phyloP scores from a whole-genome alignment of 2,113 vertebrate genomes.

The Mesembrinibis cayennensis region DNA sequence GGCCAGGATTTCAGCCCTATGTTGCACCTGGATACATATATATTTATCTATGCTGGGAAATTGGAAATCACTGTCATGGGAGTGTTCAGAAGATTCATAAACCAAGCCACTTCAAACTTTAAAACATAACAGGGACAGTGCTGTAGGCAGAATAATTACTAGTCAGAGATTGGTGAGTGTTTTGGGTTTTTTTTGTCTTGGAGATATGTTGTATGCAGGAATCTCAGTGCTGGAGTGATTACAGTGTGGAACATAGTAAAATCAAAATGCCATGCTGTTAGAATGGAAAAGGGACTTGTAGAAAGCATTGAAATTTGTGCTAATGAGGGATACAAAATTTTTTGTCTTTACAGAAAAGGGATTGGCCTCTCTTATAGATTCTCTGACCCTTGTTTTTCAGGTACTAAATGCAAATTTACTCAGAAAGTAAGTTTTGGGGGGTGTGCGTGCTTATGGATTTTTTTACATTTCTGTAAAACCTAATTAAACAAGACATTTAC shows the following conservation, averaged over 20 bases:
- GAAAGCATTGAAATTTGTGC: constrained; percentile 52
- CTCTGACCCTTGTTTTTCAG: constrained; percentile 57
- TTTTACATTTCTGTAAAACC: not conserved
- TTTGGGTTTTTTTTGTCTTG: not conserved
- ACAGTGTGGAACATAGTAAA: constrained; percentile 62
- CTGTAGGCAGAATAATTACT: not conserved
- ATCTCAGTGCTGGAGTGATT: constrained; percentile 37
- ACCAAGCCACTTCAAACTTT: not conserved
- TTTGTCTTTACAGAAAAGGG: constrained; percentile 66
- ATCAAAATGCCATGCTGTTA: constrained; percentile 52
- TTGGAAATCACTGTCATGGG: not conserved
- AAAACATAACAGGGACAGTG: not conserved
- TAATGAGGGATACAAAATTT: constrained; percentile 60
- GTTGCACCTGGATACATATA: not conserved
- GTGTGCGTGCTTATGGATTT: not conserved
- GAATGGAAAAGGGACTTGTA: constrained; percentile 65
- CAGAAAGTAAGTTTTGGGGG: not conserved
- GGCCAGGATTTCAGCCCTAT: not conserved
- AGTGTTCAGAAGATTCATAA: not conserved
- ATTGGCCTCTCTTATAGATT: constrained; percentile 32
- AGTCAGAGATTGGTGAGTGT: not conserved
- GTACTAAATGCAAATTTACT: constrained; percentile 8
- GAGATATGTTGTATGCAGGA: constrained; percentile 63
- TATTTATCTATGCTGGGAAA: not conserved
- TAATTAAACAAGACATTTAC: not conserved